Percentiles rank a stretch among this genome's conserved stretches.
Evolutionary conservation across 1,140 invertebrate species (phyloP).

Genomic region (Pseudomyrmex sp.): DNA sequence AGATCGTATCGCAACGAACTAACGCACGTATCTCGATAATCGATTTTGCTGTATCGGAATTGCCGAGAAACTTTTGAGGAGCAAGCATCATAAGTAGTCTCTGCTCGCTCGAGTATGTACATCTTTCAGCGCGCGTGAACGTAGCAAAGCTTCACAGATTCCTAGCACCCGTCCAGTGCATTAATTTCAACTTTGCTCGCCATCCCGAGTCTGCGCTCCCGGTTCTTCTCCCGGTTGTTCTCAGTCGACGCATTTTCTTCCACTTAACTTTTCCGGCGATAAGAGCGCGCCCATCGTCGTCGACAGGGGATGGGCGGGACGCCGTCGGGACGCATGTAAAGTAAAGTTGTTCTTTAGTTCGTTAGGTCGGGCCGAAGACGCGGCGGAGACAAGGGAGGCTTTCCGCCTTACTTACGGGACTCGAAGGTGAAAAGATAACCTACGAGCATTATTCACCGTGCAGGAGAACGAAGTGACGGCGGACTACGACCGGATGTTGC

Average conservation of each 20-base stretch:
- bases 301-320: slow-evolving; percentile 47
- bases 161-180: slow-evolving; percentile 77
- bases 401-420: slow-evolving; percentile 80
- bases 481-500: slow-evolving; percentile 49
- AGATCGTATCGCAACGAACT: background rate
- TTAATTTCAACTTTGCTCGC: slow-evolving; percentile 80
- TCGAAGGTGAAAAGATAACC: slow-evolving; percentile 83
- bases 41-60: slow-evolving; percentile 56
- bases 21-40: slow-evolving; percentile 49
- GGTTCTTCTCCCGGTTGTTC: slow-evolving; percentile 57
- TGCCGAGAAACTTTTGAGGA: slow-evolving; percentile 56
- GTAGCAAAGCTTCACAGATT: slow-evolving; percentile 59
- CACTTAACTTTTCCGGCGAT: slow-evolving; percentile 83
- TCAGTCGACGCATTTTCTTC: slow-evolving; percentile 82
- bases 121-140: slow-evolving; percentile 41
- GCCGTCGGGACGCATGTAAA: slow-evolving; percentile 71
- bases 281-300: slow-evolving; percentile 71
- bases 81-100: slow-evolving; percentile 24
- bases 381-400: slow-evolving; percentile 37
- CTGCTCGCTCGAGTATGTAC: background rate
- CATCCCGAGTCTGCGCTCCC: slow-evolving; percentile 48
- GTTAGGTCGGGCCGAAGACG: slow-evolving; percentile 75
- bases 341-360: slow-evolving; percentile 83
- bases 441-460: slow-evolving; percentile 80
- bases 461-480: slow-evolving; percentile 30